Conservation (phyloP, 2,113 vertebrate species). For the Deroptyus accipitrinus region DNA sequence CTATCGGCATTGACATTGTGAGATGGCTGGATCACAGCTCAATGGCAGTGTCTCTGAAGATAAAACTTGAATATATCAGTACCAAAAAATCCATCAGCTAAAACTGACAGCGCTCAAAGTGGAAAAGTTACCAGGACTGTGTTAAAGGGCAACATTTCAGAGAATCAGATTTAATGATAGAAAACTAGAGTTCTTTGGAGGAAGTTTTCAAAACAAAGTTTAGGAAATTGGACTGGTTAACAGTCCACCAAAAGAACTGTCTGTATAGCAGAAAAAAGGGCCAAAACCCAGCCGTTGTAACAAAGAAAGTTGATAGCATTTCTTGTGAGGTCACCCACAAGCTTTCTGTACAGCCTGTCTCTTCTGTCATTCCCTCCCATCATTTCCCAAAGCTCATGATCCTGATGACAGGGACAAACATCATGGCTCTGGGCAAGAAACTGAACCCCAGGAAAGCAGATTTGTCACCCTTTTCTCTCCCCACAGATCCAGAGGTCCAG, state of each 20-base stretch:
- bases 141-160: background rate
- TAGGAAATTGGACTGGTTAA: background rate
- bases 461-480: background rate
- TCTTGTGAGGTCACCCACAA: background rate
- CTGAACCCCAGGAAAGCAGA: background rate
- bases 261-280: background rate
- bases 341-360: background rate
- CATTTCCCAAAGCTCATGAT: background rate
- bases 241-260: background rate
- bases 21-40: background rate
- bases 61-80: background rate
- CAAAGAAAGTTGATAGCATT: background rate
- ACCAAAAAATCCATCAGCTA: background rate
- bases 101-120: background rate
- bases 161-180: background rate
- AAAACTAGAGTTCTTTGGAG: background rate
- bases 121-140: background rate
- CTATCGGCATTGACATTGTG: background rate
- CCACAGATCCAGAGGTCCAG: background rate
- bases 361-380: background rate
- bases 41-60: fast-evolving
- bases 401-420: background rate
- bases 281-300: background rate
- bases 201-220: background rate
- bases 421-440: background rate